Conservation (phyloP, 2,113 vertebrate species). For the Neogobius melanostomus region DNA sequence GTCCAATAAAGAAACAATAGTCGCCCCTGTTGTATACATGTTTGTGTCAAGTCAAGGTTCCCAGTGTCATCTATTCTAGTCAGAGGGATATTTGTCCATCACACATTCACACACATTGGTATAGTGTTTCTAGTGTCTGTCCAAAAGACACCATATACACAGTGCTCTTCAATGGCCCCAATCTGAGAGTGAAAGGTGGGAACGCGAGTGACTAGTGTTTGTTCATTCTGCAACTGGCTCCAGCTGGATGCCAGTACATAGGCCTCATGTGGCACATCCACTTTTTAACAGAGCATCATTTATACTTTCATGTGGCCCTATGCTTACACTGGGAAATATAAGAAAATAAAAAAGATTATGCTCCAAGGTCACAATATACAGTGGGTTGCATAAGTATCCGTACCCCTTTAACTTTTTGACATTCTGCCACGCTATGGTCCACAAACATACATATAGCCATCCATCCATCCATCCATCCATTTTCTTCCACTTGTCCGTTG, state of each 20-base stretch:
- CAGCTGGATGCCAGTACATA: constrained; percentile 65
- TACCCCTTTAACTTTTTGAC: no score
- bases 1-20: constrained; percentile 29
- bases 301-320: constrained; percentile 29
- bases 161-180: constrained; percentile 34
- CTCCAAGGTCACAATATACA: no score
- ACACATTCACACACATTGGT: constrained; percentile 37
- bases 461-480: no score
- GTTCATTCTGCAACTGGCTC: constrained; percentile 41
- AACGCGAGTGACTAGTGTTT: constrained; percentile 28
- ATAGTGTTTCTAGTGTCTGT: constrained; percentile 28
- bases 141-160: constrained; percentile 61
- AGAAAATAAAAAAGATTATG: background rate
- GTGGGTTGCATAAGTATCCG: no score
- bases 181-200: constrained; percentile 41
- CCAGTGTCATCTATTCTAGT: constrained; percentile 17
- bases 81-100: constrained; percentile 1
- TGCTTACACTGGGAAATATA: constrained; percentile 3
- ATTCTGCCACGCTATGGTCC: no score
- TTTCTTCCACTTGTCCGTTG: no score
- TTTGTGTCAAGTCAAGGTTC: constrained; percentile 16
- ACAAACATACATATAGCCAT: no score
- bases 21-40: constrained; percentile 9
- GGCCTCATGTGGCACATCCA: constrained; percentile 47
- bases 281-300: constrained; percentile 51